Evolutionary conservation across 1,140 invertebrate species (phyloP).

Genomic region (Drosophila orosa): DNA sequence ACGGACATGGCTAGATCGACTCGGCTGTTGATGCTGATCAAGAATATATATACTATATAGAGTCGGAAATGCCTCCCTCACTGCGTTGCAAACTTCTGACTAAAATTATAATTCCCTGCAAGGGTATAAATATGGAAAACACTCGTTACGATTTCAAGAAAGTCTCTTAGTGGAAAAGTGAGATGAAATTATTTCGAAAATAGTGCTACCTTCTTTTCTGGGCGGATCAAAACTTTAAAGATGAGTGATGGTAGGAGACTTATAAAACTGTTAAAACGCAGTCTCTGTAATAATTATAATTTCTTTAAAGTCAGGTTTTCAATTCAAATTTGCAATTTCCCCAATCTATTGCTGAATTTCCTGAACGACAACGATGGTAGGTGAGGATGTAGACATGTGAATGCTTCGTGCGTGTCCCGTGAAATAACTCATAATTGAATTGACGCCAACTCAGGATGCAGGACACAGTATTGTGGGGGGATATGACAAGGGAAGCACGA

Average conservation of each 20-base stretch:
- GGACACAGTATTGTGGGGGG: conserved; percentile 23
- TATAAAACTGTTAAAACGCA: not conserved
- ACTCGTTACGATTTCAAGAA: too few species aligned
- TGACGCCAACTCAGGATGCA: conserved; percentile 69
- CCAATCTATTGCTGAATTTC: conserved; percentile 68
- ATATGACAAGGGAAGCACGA: conserved; percentile 4
- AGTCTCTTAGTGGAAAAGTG: not conserved
- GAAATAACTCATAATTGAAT: conserved; percentile 76
- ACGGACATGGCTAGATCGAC: too few species aligned
- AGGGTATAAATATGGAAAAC: too few species aligned
- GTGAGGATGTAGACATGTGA: conserved; percentile 42
- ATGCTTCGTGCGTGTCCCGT: conserved; percentile 44
- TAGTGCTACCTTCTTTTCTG: too few species aligned
- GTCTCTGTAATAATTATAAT: conserved; percentile 23
- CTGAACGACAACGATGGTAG: conserved; percentile 34
- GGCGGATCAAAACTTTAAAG: too few species aligned
- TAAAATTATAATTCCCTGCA: too few species aligned
- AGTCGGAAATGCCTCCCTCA: too few species aligned
- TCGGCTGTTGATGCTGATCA: too few species aligned
- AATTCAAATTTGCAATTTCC: conserved; percentile 77
- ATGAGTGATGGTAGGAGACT: not conserved
- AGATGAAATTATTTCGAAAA: not conserved
- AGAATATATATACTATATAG: too few species aligned
- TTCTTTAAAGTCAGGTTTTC: conserved; percentile 62
- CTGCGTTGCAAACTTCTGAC: too few species aligned